Evolutionary conservation across 2,888 invertebrate species (phyloP), one percentile per base, ranked within the genome.

Genomic region (Stenurella melanura): DNA sequence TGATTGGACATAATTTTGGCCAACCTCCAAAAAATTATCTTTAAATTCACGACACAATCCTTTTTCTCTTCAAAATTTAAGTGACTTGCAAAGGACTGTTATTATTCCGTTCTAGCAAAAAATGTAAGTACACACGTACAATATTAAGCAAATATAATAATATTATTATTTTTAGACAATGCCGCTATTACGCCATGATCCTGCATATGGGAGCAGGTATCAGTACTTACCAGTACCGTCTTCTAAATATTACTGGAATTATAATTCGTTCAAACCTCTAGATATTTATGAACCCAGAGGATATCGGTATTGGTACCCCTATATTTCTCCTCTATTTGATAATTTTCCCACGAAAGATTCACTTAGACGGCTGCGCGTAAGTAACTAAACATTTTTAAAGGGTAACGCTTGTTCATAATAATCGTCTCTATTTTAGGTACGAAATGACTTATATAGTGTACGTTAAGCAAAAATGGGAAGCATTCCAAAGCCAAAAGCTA

Each of bases 171-270:
- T 67, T 69, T 67, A 73, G 34, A 81, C 70, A 58, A 84, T 84
- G 84, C 69, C 82, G 64, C 80, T 80, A 56, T 50, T 83, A 42
- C 73, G 78, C 60, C 83, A 83, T 80, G 84, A 84, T 56, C 83
- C 83, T 0, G 68, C 76, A n/a, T 84, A 82, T 64, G 83, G 83
- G 9, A 79, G 80, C 72, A 78, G 78, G 73, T 83, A 77, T 71
- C 76, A 81, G 38, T 83, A 83, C 68, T 78, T 82, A n/a, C 78
- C 82, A 38, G 80, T 82, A 5, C 82, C 83, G 0, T 79, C 78
- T 12, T 82, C 81, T 4, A 83, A 78, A 69, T 85, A 79, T 71
- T 83, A 82, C 60, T 69, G 78, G 57, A 82, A 83, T 57, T 84
- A 80, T 61, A 81, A 76, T 70, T 80, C 82, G 15, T 67, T 80